Percentiles rank a stretch among this genome's conserved stretches.
Conservation (phyloP, 2,113 vertebrate species). For the Macrotis lagotis region DNA sequence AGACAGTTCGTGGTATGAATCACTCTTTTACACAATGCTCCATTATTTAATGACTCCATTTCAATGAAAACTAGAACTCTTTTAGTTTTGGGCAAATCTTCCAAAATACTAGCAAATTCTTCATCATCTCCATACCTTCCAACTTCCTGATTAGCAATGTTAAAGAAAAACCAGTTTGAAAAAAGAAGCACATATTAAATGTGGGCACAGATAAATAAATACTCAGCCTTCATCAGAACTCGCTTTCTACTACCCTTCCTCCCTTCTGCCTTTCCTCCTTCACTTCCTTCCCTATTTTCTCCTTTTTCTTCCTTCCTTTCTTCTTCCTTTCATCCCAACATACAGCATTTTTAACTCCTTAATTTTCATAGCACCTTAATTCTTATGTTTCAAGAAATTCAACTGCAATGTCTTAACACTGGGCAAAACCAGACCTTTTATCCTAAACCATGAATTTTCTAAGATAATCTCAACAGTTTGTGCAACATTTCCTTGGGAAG, state of each 20-base stretch:
- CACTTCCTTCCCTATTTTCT: too few relatives aligned
- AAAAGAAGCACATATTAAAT: conserved; percentile 74
- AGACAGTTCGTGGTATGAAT: conserved; percentile 74
- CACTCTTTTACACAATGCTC: conserved; percentile 64
- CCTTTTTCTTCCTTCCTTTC: background rate
- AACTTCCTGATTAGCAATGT: conserved; percentile 63
- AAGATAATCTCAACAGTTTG: conserved; percentile 68
- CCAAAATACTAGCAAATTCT: conserved; percentile 73
- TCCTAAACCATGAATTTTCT: conserved; percentile 70
- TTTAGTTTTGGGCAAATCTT: conserved; percentile 72
- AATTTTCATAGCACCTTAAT: conserved; percentile 81
- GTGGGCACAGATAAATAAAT: conserved; percentile 72
- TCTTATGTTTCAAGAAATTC: conserved; percentile 76
- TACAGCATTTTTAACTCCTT: conserved; percentile 67
- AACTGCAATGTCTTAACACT: conserved; percentile 68
- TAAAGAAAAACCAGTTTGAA: conserved; percentile 77
- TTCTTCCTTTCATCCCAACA: conserved; percentile 72
- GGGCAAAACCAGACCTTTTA: conserved; percentile 70
- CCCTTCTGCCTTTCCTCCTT: background rate
- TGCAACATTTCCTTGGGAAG: conserved; percentile 62
- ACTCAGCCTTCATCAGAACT: conserved; percentile 67
- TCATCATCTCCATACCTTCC: conserved; percentile 71
- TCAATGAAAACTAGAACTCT: conserved; percentile 68
- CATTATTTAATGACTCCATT: conserved; percentile 71
- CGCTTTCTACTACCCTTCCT: background rate